phyloP scores from a whole-genome alignment of 92 coral and sea anemone species.

The Galaxea fascicularis region DNA sequence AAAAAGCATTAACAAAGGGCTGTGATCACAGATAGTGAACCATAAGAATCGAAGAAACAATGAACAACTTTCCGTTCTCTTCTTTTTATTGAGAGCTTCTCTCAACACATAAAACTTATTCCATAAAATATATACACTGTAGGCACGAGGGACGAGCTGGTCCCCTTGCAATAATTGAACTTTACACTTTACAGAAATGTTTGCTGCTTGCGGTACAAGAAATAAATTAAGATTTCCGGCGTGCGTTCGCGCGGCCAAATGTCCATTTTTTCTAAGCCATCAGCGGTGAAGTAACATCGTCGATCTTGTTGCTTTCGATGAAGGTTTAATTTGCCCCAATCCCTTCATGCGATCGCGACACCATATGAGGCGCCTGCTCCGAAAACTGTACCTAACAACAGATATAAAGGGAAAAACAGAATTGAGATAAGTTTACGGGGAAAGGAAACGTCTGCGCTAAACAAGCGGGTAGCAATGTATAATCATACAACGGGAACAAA shows the following conservation, averaged over 20 bases:
- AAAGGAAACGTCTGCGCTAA: not conserved
- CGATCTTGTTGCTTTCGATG: not conserved
- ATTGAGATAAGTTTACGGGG: not conserved
- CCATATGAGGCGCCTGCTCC: constrained; percentile 85
- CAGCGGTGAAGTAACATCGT: not conserved
- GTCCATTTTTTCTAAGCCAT: constrained; percentile 14
- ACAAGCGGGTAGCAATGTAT: constrained; percentile 2
- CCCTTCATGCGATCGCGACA: constrained; percentile 75
- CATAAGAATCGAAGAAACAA: not conserved
- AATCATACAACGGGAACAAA: constrained; percentile 34
- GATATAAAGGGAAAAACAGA: constrained; percentile 18
- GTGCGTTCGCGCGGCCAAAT: constrained; percentile 6
- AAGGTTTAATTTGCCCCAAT: constrained; percentile 44
- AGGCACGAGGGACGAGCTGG: not conserved
- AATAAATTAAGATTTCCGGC: constrained; percentile 57
- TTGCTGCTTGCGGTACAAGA: constrained; percentile 45
- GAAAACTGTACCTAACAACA: constrained; percentile 85
- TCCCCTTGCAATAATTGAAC: constrained; percentile 46
- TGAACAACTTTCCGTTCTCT: not conserved
- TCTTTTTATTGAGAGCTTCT: constrained; percentile 35
- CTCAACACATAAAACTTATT: constrained; percentile 46
- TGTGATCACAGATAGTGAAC: not conserved
- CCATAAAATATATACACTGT: constrained; percentile 53
- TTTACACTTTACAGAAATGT: constrained; percentile 45
- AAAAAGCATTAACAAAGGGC: not conserved